Evolutionary conservation across 2,113 vertebrate genomes (phyloP).

Genomic region (Cephalopterus ornatus): DNA sequence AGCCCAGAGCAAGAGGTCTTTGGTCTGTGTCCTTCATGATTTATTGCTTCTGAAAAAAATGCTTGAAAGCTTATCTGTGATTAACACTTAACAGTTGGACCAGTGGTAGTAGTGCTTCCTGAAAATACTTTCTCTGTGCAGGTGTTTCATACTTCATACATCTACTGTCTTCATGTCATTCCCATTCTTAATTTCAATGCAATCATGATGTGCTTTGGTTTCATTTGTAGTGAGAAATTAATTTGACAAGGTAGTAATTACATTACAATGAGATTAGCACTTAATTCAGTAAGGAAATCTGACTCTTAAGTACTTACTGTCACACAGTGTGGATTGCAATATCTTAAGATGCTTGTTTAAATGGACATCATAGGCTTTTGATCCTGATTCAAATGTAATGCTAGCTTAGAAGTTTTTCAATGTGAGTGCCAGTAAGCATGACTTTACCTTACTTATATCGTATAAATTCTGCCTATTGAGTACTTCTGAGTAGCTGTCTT

Average conservation of each 20-base stretch:
- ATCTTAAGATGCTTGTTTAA: not conserved
- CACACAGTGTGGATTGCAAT: not conserved
- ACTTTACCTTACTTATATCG: not conserved
- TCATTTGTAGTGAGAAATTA: not conserved
- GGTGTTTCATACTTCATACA: accelerated
- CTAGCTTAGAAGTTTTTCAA: not conserved
- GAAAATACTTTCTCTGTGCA: not conserved
- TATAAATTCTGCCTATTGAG: not conserved
- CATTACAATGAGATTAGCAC: not conserved
- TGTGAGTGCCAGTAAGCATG: not conserved
- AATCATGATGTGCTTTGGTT: not conserved
- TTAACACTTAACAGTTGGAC: not conserved
- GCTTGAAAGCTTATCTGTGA: not conserved
- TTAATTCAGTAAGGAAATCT: not conserved
- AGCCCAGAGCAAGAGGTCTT: not conserved
- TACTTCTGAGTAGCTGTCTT: not conserved
- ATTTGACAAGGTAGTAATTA: not conserved
- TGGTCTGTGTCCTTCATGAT: not conserved
- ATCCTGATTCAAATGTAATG: not conserved
- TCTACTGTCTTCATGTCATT: not conserved
- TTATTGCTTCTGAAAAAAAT: not conserved
- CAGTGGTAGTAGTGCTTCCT: not conserved
- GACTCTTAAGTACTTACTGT: not conserved
- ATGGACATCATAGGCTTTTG: not conserved
- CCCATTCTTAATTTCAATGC: not conserved